Evolutionary conservation across 2,888 invertebrate genomes (phyloP), one percentile per base, ranked within the genome.

Genomic region (Entomobrya proxima): DNA sequence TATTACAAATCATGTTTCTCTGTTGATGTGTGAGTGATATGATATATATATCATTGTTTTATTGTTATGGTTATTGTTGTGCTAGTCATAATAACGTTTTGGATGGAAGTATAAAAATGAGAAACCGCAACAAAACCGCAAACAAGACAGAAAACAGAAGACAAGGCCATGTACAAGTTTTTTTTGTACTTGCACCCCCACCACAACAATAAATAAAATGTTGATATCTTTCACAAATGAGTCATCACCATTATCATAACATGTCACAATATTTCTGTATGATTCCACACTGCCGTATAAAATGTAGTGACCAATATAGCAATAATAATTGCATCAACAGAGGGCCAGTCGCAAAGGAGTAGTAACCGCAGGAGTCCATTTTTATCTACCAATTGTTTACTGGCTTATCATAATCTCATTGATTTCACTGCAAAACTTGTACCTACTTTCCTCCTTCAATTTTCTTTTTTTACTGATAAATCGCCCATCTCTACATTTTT

Each of bases 181-280:
- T 24, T 67, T 40, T 67, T 21, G 30, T 30, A 58, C 30, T 47
- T 40, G 77, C 77, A 55, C 55, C 50, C 74, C 74, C 50, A 52
- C 52, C 32, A 52, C 74, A 18, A 74, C 74, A 74, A n/a, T n/a
- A n/a, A n/a, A n/a, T n/a, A 72, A 74, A 74, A 24, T 44, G 2
- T 27, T 9, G 40, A 69, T n/a, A n/a, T n/a, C n/a, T n/a, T n/a
- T 67, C 52, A 47, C n/a, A 83, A 74, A 47, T 83, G 82, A 83
- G 82, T 83, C 82, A 83, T 64, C 82, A 83, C 76, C 82, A 83
- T 64, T 76, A 83, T 64, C 82, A 67, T 83, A 83, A 83, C 61
- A 76, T 83, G 82, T 83, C 82, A 83, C 27, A 30, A 61, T 76
- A 27, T 55, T n/a, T n/a, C 11, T 27, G 61, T 35, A 7, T 5